Evolutionary conservation across 2,113 vertebrate species (phyloP), one percentile per base, ranked within the genome.

Genomic region (Verasper variegatus): DNA sequence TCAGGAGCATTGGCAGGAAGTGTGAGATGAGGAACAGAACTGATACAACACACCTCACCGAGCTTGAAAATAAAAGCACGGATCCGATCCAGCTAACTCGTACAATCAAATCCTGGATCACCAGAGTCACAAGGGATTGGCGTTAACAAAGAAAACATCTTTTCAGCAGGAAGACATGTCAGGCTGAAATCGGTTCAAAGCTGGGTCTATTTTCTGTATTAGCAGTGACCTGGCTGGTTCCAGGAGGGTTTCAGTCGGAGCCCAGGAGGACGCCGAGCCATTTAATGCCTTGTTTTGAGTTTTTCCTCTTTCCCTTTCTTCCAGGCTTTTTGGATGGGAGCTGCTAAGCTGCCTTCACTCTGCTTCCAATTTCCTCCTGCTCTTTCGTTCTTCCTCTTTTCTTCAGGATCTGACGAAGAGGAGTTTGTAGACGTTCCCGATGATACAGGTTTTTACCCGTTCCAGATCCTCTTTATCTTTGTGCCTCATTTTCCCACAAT

Each of bases 301-400:
- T 89, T 84, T 83, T 42, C 61, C 76, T 66, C 71, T 72, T 79
- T 76, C 61, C 64, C 63, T 87, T 88, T 87, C 86, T 84, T 85
- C 76, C 70, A 71, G 73, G 81, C 83, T 86, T 89, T 85, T 88
- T 86, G 71, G 82, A 85, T 70, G 76, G 68, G 73, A 62, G 85
- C 79, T 84, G 66, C 85, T 85, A 87, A 91, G 85, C 88, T 82
- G 77, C 79, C 74, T 80, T 81, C 68, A 68, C 81, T 85, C 85
- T 90, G 85, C 84, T 91, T 91, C 88, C 85, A 90, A 92, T 92
- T 91, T 92, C 90, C 89, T 83, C 78, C 70, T 52, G 70, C 76
- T 85, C 82, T 88, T 88, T 83, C 86, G 80, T 86, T 88, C 80
- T 88, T 86, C 80, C 82, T 85, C 73, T 74, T 81, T 72, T 86